Evolutionary conservation across 1,140 invertebrate genomes (phyloP), one percentile per base, ranked within the genome.

Genomic region (Drosophila willistoni): DNA sequence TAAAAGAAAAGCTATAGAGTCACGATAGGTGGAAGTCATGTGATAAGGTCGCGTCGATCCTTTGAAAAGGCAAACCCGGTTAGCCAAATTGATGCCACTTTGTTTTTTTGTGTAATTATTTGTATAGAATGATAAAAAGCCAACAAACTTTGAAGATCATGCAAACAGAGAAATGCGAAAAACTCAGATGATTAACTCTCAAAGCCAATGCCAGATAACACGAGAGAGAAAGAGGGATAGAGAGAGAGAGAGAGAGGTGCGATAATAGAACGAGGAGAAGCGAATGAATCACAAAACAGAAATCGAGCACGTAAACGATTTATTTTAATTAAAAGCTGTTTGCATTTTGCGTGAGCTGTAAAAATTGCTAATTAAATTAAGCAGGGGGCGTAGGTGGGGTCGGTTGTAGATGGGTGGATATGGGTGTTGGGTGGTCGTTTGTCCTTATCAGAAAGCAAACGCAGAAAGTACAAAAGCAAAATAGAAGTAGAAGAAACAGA

Each of bases 311-410:
- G 66, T 71, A 87, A 79, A 55, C 83, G 61, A 77, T 87, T 82
- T 83, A 68, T 87, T 87, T 87, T 82, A 83, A 86, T 87, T 87
- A 79, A 86, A 86, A 79, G 64, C 65, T 79, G 76, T 86, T 86
- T 86, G 79, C 76, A 83, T 77, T 86, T 68, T 78, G 75, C 60
- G 65, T 69, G 70, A 74, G 81, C 73, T 82, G 79, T 85, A 82
- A 87, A 67, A 64, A 77, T 76, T 34, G 69, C 82, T 86, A 86
- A 86, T 86, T 86, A 77, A 86, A 86, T 86, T 86, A 86, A 66
- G 60, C 59, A 66, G 68, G 41, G 62, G 41, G 39, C 69, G 54
- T 64, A 67, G 66, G 65, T 13, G n/a, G 13, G 13, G 33, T 39
- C 22, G 56, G 29, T 22, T 14, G 44, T 9, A 12, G 54, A 17